Base-by-base conservation (phyloP, 2,797 vertebrate species). In the Benthosema pterotum region DNA sequence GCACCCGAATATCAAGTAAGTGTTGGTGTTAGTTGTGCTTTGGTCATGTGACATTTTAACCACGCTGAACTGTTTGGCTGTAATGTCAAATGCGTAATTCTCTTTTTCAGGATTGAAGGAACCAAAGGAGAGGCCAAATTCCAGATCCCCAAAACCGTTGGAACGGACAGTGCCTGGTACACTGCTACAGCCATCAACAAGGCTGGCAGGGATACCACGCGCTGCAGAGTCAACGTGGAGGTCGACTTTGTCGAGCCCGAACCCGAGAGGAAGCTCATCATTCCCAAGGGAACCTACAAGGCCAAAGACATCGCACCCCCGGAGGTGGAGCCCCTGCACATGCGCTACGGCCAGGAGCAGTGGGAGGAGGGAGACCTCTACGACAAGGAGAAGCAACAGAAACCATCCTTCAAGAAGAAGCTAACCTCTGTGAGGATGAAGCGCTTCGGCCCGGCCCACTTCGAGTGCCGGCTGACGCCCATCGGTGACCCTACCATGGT, bases 331-430 rank as follows among this genome's bases (percentile, higher is more conserved):
- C 98, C 98, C 0, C 93, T 99, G 63, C 97, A 99, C 69, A 73
- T 96, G 65, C 92, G 97, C 48, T 99, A 99, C 32, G 98, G 98
- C 45, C 98, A 99, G 71, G 98, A 99, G 47, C 98, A 99, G 45
- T 99, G 98, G 98, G 98, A 99, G 77, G 98, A 99, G 77, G 97
- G 96, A 7, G 98, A 99, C 80, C 95, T 99, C 32, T 99, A 97
- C 11, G 98, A 99, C 88, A 99, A 98, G 80, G 97, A 99, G 82
- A 99, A 98, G 72, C 97, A 99, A 61, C 98, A 99, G 87, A 99
- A 99, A 65, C 98, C 98, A 0, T 94, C 93, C 77, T 99, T 99
- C 78, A 99, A 99, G 92, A 99, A 99, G 89, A 99, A 99, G 73
- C 92, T 98, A 50, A 97, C 95, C 14, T 99, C 97, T 16, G 90